These are phyloP conservation scores for Rhorus exstirpatorius DNA, from an alignment of 2,888 invertebrate genomes.

Conservation along the genomic window DNA sequence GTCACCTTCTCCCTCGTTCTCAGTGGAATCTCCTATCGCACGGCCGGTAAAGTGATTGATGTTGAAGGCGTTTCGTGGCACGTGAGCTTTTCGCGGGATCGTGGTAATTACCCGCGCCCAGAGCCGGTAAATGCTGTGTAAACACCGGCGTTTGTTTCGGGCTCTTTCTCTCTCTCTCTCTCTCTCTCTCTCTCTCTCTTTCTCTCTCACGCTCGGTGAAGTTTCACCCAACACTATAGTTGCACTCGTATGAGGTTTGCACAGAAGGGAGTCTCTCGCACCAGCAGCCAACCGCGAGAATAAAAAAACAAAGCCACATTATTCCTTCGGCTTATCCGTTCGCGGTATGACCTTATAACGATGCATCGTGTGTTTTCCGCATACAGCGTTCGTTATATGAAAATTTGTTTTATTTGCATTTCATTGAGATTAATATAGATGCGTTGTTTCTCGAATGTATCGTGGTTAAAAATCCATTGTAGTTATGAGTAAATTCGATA, in stretches of 20 bases:
- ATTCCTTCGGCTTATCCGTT: constrained; percentile 53
- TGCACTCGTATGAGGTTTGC: background rate
- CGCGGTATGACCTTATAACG: constrained; percentile 24
- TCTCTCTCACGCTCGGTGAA: background rate
- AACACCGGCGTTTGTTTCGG: constrained; percentile 52
- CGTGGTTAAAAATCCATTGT: too few relatives aligned
- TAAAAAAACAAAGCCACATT: constrained; percentile 30
- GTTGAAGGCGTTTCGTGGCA: constrained; percentile 65
- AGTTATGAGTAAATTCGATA: too few relatives aligned
- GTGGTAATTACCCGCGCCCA: constrained; percentile 59
- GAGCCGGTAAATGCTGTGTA: constrained; percentile 63
- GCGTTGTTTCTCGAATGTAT: too few relatives aligned
- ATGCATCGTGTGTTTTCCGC: background rate
- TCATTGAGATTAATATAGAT: too few relatives aligned
- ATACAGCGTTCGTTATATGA: constrained; percentile 4
- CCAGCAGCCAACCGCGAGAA: background rate
- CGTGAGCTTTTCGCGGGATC: constrained; percentile 66
- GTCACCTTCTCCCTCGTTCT: constrained; percentile 30
- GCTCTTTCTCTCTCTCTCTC: constrained; percentile 4
- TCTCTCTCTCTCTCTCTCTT: constrained; percentile 3
- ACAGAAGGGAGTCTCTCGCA: background rate
- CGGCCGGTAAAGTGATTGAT: constrained; percentile 64
- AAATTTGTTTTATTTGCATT: too few relatives aligned
- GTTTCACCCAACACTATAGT: background rate
- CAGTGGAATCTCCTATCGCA: constrained; percentile 57